Evolutionary conservation across 2,797 vertebrate genomes (phyloP).

Genomic region (Anguilla pacifica): DNA sequence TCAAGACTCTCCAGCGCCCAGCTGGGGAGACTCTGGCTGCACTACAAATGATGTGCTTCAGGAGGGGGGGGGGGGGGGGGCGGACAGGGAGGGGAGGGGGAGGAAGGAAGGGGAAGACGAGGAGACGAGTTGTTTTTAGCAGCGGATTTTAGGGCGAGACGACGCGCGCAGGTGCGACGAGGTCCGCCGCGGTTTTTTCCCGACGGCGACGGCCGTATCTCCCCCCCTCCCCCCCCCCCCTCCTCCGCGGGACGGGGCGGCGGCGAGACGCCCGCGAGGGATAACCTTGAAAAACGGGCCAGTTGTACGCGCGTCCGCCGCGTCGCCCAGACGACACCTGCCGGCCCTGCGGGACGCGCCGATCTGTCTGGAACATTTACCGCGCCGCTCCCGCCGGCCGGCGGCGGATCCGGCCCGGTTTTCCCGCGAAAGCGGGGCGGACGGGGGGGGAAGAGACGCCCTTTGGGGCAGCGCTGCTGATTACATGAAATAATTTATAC

Average conservation of each 20-base stretch:
- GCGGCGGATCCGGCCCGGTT: background rate
- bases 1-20: slow-evolving; percentile 75
- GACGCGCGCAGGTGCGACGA: slow-evolving; percentile 2
- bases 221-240: no score
- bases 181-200: background rate
- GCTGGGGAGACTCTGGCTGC: slow-evolving; percentile 72
- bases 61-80: slow-evolving; percentile 38
- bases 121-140: slow-evolving; percentile 40
- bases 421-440: background rate
- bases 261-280: slow-evolving; percentile 11
- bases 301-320: slow-evolving; percentile 5
- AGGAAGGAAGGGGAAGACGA: no score
- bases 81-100: no score
- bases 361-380: slow-evolving; percentile 22
- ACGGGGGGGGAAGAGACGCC: background rate
- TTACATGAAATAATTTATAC: background rate
- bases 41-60: slow-evolving; percentile 70
- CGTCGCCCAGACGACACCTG: slow-evolving; percentile 14
- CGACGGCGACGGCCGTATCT: slow-evolving; percentile 10
- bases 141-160: slow-evolving; percentile 36
- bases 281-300: slow-evolving; percentile 33
- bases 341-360: background rate
- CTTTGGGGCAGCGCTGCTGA: background rate
- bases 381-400: background rate
- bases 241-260: background rate